phyloP scores from a whole-genome alignment of 1,140 invertebrate species.

The Palaemon carinicauda region DNA sequence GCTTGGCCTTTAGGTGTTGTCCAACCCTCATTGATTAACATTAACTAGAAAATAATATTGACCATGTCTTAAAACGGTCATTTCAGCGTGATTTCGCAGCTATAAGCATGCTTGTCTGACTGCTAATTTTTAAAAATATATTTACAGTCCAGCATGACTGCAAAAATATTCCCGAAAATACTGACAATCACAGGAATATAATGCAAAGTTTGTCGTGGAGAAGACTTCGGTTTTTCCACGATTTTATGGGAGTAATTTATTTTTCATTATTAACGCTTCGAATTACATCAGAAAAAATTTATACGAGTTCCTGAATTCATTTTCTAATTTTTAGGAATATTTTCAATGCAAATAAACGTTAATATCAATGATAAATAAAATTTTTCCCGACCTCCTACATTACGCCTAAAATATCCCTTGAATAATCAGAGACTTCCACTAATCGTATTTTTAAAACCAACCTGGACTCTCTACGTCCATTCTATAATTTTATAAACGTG shows the following conservation, averaged over 20 bases:
- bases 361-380: slow-evolving; percentile 21
- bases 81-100: background rate
- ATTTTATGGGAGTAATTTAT: slow-evolving; percentile 53
- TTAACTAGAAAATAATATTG: slow-evolving; percentile 54
- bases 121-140: background rate
- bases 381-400: slow-evolving; percentile 46
- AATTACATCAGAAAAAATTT: slow-evolving; percentile 13
- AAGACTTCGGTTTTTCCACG: slow-evolving; percentile 55
- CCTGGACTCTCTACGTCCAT: background rate
- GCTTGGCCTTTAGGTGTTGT: background rate
- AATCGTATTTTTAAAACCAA: slow-evolving; percentile 20
- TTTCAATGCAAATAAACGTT: background rate
- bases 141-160: background rate
- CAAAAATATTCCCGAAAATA: background rate
- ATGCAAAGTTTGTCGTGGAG: slow-evolving; percentile 15
- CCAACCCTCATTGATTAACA: slow-evolving; percentile 43
- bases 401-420: slow-evolving; percentile 45
- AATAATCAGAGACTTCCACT: slow-evolving; percentile 35
- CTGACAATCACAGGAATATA: slow-evolving; percentile 13
- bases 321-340: slow-evolving; percentile 26
- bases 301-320: background rate
- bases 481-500: slow-evolving; percentile 14
- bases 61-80: background rate
- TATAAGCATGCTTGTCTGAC: background rate
- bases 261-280: slow-evolving; percentile 6